These are phyloP conservation scores for Cyprinodon variegatus DNA, from an alignment of 2,113 vertebrate genomes.

Conservation along the genomic window DNA sequence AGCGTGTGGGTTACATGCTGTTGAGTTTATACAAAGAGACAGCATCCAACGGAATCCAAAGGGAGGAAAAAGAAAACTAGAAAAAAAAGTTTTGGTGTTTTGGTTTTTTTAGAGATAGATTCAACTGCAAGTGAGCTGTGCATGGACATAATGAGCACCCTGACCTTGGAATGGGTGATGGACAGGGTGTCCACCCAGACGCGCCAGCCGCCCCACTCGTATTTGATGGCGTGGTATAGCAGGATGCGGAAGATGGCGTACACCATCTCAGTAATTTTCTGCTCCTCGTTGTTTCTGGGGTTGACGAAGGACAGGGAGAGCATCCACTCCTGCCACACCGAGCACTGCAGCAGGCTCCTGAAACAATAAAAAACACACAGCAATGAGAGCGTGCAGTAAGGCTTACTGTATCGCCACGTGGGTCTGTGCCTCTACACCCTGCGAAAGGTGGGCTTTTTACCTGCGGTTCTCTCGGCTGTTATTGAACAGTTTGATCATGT, in stretches of 20 bases:
- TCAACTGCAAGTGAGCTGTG: neutral
- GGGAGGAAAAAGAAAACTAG: constrained; percentile 15
- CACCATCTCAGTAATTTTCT: constrained; percentile 99
- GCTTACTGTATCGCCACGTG: neutral
- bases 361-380: constrained; percentile 15
- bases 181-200: constrained; percentile 99
- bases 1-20: constrained; percentile 4
- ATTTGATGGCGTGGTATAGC: constrained; percentile 97
- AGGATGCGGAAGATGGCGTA: constrained; percentile 97
- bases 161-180: constrained; percentile 98
- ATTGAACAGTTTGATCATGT: constrained; percentile 99
- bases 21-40: constrained; percentile 17
- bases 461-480: constrained; percentile 97
- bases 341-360: constrained; percentile 98
- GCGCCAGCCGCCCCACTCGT: constrained; percentile 99
- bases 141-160: constrained; percentile 54
- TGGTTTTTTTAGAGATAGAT: neutral
- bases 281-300: constrained; percentile 91
- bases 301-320: constrained; percentile 95
- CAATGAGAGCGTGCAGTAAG: neutral
- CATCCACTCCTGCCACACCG: constrained; percentile 99
- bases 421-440: neutral
- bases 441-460: constrained; percentile 70
- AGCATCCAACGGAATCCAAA: constrained; percentile 7
- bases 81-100: too few relatives aligned